A percentile compares a stretch with the other conserved stretches of the same genome.
These are phyloP conservation scores for Caerostris darwini DNA, from an alignment of 1,140 invertebrate genomes.

Conservation along the genomic window DNA sequence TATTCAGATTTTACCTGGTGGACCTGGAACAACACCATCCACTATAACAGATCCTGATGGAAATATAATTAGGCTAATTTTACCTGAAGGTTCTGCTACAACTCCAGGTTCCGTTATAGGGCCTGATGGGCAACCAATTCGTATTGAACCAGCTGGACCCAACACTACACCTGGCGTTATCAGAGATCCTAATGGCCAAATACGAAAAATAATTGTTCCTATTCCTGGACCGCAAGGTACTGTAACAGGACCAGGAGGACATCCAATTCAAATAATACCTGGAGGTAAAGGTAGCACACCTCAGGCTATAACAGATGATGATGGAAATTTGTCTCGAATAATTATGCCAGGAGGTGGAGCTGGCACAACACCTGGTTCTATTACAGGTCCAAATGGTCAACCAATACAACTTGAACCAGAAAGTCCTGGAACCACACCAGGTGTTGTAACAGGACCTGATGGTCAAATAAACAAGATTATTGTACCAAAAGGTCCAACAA, in stretches of 20 bases:
- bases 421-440: conserved; percentile 12
- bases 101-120: conserved; percentile 1
- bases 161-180: not conserved
- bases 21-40: conserved; percentile 29
- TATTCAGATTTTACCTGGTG: not conserved
- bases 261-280: not conserved
- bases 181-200: not conserved
- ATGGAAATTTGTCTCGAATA: conserved; percentile 8
- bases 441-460: conserved; percentile 18
- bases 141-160: not conserved
- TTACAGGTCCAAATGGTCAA: conserved; percentile 10
- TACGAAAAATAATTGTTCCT: not conserved
- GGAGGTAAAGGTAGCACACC: conserved; percentile 1
- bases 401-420: conserved; percentile 29
- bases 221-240: not conserved
- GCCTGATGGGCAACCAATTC: conserved; percentile 7
- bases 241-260: not conserved
- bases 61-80: conserved; percentile 6
- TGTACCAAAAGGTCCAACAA: not conserved
- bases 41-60: conserved; percentile 51
- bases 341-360: conserved; percentile 7
- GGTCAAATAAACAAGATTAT: not conserved
- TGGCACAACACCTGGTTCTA: not conserved
- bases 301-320: not conserved
- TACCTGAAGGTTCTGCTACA: not conserved